phyloP scores from a whole-genome alignment of 2,113 vertebrate species.

The Prunella himalayana region DNA sequence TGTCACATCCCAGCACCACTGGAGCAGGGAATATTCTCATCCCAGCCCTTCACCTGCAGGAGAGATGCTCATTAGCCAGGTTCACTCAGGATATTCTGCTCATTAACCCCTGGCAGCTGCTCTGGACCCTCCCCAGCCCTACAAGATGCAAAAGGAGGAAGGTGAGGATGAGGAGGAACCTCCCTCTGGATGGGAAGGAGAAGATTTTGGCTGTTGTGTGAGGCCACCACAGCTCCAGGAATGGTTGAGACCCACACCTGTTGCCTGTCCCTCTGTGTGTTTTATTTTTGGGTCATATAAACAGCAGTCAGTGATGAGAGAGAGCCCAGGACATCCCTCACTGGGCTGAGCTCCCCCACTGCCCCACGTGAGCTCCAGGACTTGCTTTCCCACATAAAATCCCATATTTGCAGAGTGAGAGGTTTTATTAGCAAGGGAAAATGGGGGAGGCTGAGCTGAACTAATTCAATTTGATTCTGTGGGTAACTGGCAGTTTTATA shows the following conservation, averaged over 20 bases:
- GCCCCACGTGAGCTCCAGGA: background rate
- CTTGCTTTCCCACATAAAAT: background rate
- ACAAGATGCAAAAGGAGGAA: background rate
- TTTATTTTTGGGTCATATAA: background rate
- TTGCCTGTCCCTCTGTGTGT: background rate
- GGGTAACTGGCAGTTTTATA: background rate
- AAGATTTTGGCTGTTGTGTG: background rate
- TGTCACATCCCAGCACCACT: background rate
- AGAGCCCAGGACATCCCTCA: too few species aligned
- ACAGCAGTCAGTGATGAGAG: fast-evolving
- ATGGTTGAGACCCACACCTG: background rate
- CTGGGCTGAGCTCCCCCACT: background rate
- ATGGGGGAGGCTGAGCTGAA: background rate
- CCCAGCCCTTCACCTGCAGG: background rate
- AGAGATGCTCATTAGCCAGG: background rate
- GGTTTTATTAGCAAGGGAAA: background rate
- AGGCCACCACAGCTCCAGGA: background rate
- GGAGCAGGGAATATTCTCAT: background rate
- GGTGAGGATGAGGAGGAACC: background rate
- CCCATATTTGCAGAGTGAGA: background rate
- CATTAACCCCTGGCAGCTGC: background rate
- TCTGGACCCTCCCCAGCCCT: background rate
- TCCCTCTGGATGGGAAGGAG: background rate
- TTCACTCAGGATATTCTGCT: background rate
- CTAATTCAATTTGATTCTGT: background rate